Evolutionary conservation across 1,140 invertebrate species (phyloP).

Genomic region (Platorchestia sp.): DNA sequence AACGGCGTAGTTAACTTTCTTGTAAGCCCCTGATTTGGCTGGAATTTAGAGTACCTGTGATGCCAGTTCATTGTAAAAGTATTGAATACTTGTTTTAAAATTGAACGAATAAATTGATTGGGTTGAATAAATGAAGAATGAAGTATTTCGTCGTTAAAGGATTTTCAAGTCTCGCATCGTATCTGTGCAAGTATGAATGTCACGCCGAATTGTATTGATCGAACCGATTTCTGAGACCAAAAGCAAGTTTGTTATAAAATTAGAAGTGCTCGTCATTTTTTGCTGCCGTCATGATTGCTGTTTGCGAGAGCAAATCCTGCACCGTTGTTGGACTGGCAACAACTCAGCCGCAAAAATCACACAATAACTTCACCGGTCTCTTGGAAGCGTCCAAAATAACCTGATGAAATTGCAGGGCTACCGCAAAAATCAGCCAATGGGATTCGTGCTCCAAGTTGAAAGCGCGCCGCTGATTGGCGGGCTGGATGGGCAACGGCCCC

Average conservation of each 20-base stretch:
- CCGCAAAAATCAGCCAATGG: background rate
- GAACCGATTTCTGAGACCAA: background rate
- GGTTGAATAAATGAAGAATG: too few relatives aligned
- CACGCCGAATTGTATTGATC: background rate
- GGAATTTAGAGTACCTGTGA: too few relatives aligned
- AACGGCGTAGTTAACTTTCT: too few relatives aligned
- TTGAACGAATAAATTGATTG: too few relatives aligned
- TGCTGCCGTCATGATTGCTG: background rate
- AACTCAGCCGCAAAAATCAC: background rate
- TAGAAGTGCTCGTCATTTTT: background rate
- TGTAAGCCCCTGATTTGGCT: too few relatives aligned
- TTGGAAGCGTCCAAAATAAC: constrained; percentile 19
- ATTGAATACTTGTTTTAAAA: too few relatives aligned
- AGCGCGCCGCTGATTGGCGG: background rate
- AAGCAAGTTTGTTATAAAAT: background rate
- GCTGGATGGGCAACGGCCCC: background rate
- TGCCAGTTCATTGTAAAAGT: too few relatives aligned
- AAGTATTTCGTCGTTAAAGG: too few relatives aligned
- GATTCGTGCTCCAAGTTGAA: background rate
- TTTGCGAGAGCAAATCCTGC: background rate
- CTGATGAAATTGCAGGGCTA: constrained; percentile 38
- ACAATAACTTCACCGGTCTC: background rate
- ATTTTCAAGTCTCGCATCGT: too few relatives aligned
- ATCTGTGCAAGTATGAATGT: background rate
- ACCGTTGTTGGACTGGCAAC: background rate